Conservation (phyloP, 2,888 invertebrate species). For the Stenchaetothrips biformis region DNA sequence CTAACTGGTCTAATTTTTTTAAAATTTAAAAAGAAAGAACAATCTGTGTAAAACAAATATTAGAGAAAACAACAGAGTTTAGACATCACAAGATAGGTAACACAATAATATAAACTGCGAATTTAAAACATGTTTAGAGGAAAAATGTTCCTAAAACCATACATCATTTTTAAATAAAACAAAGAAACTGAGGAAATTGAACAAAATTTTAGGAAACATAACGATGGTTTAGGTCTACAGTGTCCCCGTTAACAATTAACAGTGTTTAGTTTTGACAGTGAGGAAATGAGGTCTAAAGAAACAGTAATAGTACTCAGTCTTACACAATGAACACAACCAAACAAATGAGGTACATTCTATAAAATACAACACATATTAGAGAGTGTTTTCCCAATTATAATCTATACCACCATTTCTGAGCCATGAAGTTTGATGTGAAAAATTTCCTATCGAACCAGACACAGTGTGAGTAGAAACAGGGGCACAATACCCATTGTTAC, state of each 20-base stretch:
- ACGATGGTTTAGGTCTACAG: neutral
- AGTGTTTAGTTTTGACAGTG: neutral
- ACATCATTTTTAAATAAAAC: neutral
- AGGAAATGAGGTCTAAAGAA: neutral
- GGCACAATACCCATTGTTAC: neutral
- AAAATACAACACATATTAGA: neutral
- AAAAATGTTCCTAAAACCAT: neutral
- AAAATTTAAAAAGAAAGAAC: neutral
- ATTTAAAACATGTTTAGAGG: neutral
- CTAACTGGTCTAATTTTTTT: neutral
- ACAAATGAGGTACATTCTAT: neutral
- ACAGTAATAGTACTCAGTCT: neutral
- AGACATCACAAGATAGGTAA: no score
- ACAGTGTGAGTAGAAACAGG: neutral
- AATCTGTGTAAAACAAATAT: neutral
- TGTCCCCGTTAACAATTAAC: neutral
- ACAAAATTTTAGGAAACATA: neutral
- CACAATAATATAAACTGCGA: no score
- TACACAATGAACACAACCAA: conserved; percentile 18
- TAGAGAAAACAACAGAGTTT: neutral
- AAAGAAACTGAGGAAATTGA: neutral
- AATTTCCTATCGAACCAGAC: neutral
- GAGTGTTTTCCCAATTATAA: conserved; percentile 1
- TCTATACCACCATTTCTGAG: neutral
- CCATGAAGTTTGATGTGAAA: neutral